Evolutionary conservation across 2,113 vertebrate species (phyloP).

Genomic region (Lamprologus callipterus): DNA sequence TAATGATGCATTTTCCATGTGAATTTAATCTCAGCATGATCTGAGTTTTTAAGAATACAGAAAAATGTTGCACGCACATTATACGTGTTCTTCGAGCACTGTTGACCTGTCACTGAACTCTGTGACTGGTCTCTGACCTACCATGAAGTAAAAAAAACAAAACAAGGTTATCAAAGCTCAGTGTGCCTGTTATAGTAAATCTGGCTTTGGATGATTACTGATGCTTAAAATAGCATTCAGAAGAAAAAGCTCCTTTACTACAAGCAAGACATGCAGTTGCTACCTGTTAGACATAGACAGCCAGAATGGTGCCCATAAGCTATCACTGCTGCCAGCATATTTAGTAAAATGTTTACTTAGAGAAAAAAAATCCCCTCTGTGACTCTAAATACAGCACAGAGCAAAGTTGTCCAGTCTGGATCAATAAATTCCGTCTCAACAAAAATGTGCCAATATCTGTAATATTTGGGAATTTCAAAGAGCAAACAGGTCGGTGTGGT

Average conservation of each 20-base stretch:
- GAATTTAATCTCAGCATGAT: background rate
- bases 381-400: background rate
- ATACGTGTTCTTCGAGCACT: background rate
- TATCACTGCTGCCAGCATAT: background rate
- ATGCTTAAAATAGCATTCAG: conserved; percentile 25
- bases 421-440: background rate
- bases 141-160: background rate
- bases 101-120: background rate
- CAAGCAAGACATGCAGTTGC: background rate
- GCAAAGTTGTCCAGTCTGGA: background rate
- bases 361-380: fast-evolving
- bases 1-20: background rate
- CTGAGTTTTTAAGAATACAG: background rate
- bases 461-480: background rate
- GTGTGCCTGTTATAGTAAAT: conserved; percentile 20
- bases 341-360: background rate
- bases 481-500: background rate
- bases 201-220: conserved; percentile 39
- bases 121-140: background rate
- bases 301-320: background rate
- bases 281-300: background rate
- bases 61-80: background rate
- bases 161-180: conserved; percentile 18
- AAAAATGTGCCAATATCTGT: background rate
- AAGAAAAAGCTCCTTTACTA: background rate